phyloP scores from a whole-genome alignment of 2,797 vertebrate genomes.

The Sarcoramphus papa region DNA sequence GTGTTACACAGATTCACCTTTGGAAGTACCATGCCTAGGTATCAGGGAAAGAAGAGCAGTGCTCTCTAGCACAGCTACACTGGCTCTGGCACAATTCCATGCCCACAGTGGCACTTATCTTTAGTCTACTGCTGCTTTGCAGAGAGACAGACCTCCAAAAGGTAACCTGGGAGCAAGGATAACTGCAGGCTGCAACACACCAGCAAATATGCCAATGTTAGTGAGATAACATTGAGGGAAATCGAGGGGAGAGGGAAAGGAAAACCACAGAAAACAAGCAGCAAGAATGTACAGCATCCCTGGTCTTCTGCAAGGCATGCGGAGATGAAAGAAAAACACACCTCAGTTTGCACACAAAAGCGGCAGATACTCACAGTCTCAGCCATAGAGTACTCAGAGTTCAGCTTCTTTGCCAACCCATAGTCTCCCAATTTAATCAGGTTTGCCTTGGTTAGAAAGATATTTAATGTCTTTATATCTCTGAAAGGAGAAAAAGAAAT shows the following conservation, averaged over 20 bases:
- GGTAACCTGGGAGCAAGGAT: neutral
- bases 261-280: neutral
- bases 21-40: neutral
- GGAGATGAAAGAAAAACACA: neutral
- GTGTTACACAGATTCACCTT: neutral
- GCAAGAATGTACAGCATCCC: neutral
- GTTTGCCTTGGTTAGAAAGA: constrained; percentile 98
- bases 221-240: neutral
- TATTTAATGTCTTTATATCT: constrained; percentile 99
- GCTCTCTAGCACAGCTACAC: neutral
- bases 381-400: constrained; percentile 95
- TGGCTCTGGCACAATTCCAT: neutral
- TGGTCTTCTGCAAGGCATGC: neutral
- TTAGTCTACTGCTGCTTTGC: neutral
- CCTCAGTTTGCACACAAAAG: neutral
- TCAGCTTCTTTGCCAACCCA: constrained; percentile 94
- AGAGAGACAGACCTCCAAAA: neutral
- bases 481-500: constrained; percentile 71
- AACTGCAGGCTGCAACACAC: neutral
- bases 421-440: constrained; percentile 98
- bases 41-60: neutral
- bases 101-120: neutral
- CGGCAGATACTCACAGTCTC: constrained; percentile 85
- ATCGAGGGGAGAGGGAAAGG: neutral
- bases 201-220: neutral